Base-by-base conservation (phyloP, 2,113 vertebrate genomes). In the Empidonax traillii region DNA sequence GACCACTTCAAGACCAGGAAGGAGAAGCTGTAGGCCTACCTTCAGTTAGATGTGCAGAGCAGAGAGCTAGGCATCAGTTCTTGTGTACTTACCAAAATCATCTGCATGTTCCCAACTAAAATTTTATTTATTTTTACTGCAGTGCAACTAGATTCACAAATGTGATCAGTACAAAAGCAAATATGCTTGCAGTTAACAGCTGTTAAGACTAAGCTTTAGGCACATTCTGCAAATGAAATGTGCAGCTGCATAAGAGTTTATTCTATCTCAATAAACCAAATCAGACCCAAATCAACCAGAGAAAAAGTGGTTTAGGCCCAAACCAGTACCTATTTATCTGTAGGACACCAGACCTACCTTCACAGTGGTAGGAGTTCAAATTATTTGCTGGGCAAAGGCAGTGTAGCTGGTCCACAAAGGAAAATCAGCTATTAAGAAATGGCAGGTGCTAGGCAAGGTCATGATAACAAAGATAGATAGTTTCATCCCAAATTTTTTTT, bases 201-300 rank as follows among this genome's bases (percentile, higher is more conserved):
- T 95, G 75, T 43, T 80, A 51, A 51, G 44, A n/a, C 37, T 53
- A 47, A 83, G 75, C 82, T 94, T 85, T 55, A 41, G 47, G 67
- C 30, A 62, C 11, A 17, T 66, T 37, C 79, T 94, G 71, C 39
- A 82, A 87, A 79, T 62, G 46, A 95, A 87, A 80, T 53, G 67
- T 71, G 58, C 74, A 63, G 43, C 75, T 79, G 82, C 55, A 47
- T 63, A 23, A 24, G 91, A 80, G 72, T 72, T 91, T 69, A 12
- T 95, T 95, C 72, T 83, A 33, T 76, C 67, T 92, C 79, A 93
- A 3, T 77, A 88, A 84, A 83, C 43, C 25, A 88, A 92, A 73
- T 44, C 55, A 88, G 56, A 67, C 51, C 87, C 78, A 91, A 77
- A 87, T 73, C 75, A 81, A 77, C 51, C 25, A 62, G 67, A 79